Percentiles rank a stretch among this genome's conserved stretches.
phyloP scores from a whole-genome alignment of 2,797 vertebrate species.

The Neosalanx taihuensis region DNA sequence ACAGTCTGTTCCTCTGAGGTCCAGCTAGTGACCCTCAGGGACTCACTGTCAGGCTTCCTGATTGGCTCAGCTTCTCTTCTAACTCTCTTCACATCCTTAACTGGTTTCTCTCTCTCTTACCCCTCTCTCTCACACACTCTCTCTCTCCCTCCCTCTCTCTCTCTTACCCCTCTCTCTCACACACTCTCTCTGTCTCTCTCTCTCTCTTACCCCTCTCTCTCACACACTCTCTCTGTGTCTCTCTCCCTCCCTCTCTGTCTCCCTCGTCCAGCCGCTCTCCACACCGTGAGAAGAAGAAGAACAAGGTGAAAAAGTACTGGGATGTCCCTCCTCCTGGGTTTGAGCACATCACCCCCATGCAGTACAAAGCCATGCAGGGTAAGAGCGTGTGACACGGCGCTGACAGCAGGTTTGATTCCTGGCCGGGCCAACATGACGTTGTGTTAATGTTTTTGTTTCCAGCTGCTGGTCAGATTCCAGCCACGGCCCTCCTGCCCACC shows the following conservation, averaged over 20 bases:
- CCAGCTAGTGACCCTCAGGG: no score
- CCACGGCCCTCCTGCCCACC: constrained; percentile 88
- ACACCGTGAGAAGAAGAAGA: constrained; percentile 93
- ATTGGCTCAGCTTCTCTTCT: no score
- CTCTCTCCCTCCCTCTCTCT: background rate
- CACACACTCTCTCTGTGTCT: background rate
- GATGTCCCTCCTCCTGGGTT: constrained; percentile 82
- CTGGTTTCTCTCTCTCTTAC: no score
- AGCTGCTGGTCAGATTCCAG: constrained; percentile 93
- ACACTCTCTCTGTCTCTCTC: background rate
- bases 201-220: background rate
- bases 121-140: background rate
- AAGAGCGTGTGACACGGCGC: background rate
- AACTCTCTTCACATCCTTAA: no score
- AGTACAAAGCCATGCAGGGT: constrained; percentile 86
- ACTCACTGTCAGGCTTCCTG: no score
- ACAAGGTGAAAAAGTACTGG: constrained; percentile 91
- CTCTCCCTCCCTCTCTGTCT: background rate
- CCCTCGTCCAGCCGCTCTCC: constrained; percentile 80
- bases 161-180: background rate
- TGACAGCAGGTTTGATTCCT: no score
- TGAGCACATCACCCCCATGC: constrained; percentile 84
- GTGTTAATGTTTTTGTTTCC: background rate
- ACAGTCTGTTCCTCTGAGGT: no score
- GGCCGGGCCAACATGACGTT: no score